These are phyloP conservation scores for Julus scandinavius DNA, from an alignment of 2,888 invertebrate species.

Conservation along the genomic window DNA sequence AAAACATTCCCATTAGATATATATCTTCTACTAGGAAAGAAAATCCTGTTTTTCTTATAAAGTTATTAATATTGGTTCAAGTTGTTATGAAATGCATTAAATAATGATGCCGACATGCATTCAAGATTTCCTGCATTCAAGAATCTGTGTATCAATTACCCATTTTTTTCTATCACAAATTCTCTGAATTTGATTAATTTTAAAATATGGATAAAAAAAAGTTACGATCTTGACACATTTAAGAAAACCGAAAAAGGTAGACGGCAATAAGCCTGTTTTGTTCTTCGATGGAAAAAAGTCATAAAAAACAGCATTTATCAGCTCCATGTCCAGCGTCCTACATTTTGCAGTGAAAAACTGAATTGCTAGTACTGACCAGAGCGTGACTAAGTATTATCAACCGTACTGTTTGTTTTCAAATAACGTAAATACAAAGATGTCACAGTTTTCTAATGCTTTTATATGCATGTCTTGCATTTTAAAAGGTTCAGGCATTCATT, in stretches of 20 bases:
- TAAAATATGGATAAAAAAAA: neutral
- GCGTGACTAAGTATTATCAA: neutral
- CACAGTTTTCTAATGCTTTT: too few relatives aligned
- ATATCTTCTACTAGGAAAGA: neutral
- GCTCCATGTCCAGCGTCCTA: slow-evolving; percentile 10
- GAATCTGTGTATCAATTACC: neutral
- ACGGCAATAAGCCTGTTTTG: neutral
- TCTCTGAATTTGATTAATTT: slow-evolving; percentile 6
- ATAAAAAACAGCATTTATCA: slow-evolving; percentile 37
- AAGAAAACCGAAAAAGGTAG: slow-evolving; percentile 26
- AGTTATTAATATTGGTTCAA: neutral
- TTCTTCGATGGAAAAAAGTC: neutral
- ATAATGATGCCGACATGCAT: neutral
- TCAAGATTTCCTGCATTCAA: neutral
- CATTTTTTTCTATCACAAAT: neutral
- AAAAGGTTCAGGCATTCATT: too few relatives aligned
- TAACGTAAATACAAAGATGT: neutral
- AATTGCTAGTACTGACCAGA: neutral
- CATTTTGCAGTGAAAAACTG: neutral
- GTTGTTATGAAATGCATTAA: neutral
- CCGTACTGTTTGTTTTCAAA: neutral
- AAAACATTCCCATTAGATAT: neutral
- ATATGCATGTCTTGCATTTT: too few relatives aligned
- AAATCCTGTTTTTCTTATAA: neutral
- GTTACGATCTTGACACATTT: slow-evolving; percentile 36